These are phyloP conservation scores for Heliconius hewitsoni DNA, from an alignment of 1,140 invertebrate genomes.

Conservation along the genomic window DNA sequence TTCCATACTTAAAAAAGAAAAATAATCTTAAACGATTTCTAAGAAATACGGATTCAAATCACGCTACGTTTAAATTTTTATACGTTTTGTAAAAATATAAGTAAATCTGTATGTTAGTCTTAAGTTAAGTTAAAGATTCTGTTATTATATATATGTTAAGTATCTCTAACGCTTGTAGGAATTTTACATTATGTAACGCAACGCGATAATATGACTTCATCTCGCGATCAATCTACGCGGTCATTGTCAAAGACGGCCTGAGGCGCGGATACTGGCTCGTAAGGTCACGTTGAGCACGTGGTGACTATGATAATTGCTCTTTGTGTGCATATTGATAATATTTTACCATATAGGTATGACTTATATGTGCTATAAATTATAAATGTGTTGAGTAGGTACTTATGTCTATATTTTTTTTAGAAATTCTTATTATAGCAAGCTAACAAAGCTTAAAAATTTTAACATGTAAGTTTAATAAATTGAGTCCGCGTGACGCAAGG, in stretches of 20 bases:
- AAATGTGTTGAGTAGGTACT: background rate
- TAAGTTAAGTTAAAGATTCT: background rate
- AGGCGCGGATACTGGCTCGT: slow-evolving; percentile 26
- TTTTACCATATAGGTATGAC: background rate
- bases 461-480: too few relatives aligned
- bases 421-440: too few relatives aligned
- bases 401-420: background rate
- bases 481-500: too few relatives aligned
- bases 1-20: too few relatives aligned
- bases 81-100: too few relatives aligned
- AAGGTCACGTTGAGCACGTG: slow-evolving; percentile 42
- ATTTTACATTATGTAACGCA: background rate
- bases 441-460: too few relatives aligned
- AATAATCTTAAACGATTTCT: background rate
- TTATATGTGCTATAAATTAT: background rate
- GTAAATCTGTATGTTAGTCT: too few relatives aligned
- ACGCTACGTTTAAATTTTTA: too few relatives aligned
- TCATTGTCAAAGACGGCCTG: slow-evolving; percentile 42
- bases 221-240: slow-evolving; percentile 34
- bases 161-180: background rate
- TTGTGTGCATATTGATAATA: slow-evolving; percentile 29
- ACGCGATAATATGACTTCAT: slow-evolving; percentile 19
- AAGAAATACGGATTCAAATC: background rate
- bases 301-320: slow-evolving; percentile 35
- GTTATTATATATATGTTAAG: background rate